Base-by-base conservation (phyloP, 2,113 vertebrate genomes). In the Athene noctua region DNA sequence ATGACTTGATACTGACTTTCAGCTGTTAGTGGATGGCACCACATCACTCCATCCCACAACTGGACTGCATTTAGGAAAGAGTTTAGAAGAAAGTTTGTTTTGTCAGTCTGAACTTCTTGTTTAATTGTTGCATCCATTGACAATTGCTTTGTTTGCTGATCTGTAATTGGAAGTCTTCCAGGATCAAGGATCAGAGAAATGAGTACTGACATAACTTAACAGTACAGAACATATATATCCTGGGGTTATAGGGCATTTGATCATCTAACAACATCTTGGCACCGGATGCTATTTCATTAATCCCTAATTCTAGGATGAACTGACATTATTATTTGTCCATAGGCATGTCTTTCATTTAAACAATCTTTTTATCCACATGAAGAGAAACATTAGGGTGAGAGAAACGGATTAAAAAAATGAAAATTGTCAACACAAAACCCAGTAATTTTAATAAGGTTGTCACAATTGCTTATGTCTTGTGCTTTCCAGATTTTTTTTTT, bases 1-100 rank as follows among this genome's bases (percentile, higher is more conserved):
- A 57, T 18, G 20, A 2, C 16, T 73, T 88, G 42, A 16, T 61
- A 44, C 19, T 61, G n/a, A n/a, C 27, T 82, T 55, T 72, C 32
- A 78, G 9, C 7, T 2, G 1, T 52, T 52, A 52, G 7, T 0
- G 0, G 38, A 38, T 38, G 30, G 22, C 8, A 62, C 17, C 13
- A 44, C 29, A 71, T 38, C 27, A 29, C 44, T 63, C 44, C 55
- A 38, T 66, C 20, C 11, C 9, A 16, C 16, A 85, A 6, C 14
- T 1, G 2, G 13, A 47, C 29, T 91, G 13, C 8, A 30, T 80
- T 88, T 49, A 75, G 20, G 14, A 63, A n/a, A 42, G 11, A 21
- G 13, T 59, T 75, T 54, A 65, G 30, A 57, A 51, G 9, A 73
- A 26, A 5, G 9, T 30, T 57, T 66, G 7, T 67, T 94, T 83